These are phyloP conservation scores for Eclectus roratus DNA, from an alignment of 2,113 vertebrate species.

Conservation along the genomic window DNA sequence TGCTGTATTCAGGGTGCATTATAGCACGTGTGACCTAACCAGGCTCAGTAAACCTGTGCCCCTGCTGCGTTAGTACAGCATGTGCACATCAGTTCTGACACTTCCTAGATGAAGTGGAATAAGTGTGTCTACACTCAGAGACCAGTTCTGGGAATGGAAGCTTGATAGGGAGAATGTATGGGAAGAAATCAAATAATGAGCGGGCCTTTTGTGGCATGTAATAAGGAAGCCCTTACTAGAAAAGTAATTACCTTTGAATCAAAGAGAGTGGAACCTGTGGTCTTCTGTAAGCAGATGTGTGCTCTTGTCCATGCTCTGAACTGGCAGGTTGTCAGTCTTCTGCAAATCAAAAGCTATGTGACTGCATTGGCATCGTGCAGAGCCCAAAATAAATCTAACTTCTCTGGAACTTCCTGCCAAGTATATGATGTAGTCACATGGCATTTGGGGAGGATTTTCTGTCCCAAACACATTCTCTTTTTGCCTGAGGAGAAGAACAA, in stretches of 20 bases:
- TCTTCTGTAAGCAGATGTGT: not conserved
- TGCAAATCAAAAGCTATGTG: not conserved
- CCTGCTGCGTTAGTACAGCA: not conserved
- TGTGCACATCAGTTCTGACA: not conserved
- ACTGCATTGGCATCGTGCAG: conserved; percentile 5
- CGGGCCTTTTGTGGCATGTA: not conserved
- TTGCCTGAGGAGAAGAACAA: not conserved
- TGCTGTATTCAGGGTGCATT: not conserved
- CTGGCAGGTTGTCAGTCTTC: not conserved
- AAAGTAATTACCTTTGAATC: not conserved
- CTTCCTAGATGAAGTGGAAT: not conserved
- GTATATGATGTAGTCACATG: conserved; percentile 19
- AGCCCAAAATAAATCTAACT: conserved; percentile 29
- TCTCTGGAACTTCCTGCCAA: conserved; percentile 20
- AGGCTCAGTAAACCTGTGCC: not conserved
- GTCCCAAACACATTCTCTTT: not conserved
- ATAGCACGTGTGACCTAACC: fast-evolving
- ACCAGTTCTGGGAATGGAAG: not conserved
- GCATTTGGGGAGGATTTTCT: conserved; percentile 5
- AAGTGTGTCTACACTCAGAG: fast-evolving
- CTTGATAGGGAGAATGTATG: not conserved
- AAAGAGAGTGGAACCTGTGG: not conserved
- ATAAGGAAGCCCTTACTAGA: not conserved
- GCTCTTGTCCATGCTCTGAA: not conserved
- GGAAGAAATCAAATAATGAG: not conserved